Base-by-base conservation (phyloP, 1,140 invertebrate species). In the Drosophila sulfurigaster region DNA sequence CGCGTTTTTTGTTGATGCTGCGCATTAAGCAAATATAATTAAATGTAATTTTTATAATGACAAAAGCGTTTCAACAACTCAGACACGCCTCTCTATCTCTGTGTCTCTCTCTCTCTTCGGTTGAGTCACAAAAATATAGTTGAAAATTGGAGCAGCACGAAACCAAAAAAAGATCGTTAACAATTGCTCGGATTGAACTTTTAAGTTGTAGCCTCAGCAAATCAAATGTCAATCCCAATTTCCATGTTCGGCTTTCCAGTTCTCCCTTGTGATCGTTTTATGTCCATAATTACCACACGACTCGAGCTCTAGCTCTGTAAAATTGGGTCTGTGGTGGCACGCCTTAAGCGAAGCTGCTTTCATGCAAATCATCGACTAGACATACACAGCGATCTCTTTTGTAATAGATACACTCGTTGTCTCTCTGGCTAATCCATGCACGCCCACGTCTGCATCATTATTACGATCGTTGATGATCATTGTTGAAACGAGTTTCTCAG, bases 41-140 rank as follows among this genome's bases (percentile, higher is more conserved):
- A 87, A 83, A 87, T 83, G 73, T 87, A 87, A 87, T 87, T 83
- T 80, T 75, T 83, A 88, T 87, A 87, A 87, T 87, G 83, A 88
- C 80, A 88, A 87, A 88, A 75, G 75, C 81, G 54, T 72, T 81
- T 25, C 15, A 43, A 49, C 59, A 63, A 54, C 43, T 62, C n/a
- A n/a, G 81, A 52, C 76, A 68, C 78, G 59, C 73, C 69, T 51
- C 25, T 28, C 32, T 6, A 8, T 32, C 32, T 5, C 6, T 6
- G 32, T 32, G 32, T 32, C 5, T 32, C 30, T 6, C 4, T 32
- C 32, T 1, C 35, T 7, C 2, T 35, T 35, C 7, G n/a, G 59
- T 32, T 10, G 43, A 28, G 5, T 16, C 13, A 49, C 25, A 62
- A 5, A 59, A 60, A 10, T n/a, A 60, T 68, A n/a, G 25, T 25